Conservation (phyloP, 2,113 vertebrate genomes). For the Zosterops borbonicus region DNA sequence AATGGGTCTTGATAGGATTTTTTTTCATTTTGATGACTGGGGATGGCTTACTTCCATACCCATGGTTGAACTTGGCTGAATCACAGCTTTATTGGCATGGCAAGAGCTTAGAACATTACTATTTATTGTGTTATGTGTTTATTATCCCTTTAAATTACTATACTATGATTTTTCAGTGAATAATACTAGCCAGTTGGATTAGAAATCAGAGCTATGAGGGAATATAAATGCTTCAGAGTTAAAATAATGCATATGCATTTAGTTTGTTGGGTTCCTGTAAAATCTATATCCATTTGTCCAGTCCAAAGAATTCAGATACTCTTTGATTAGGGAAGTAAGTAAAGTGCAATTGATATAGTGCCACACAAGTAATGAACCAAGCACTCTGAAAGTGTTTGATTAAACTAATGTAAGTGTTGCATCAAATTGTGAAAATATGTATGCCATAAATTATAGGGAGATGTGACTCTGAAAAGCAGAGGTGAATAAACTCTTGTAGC, state of each 20-base stretch:
- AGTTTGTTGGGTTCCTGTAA: slow-evolving; percentile 48
- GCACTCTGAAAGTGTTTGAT: slow-evolving; percentile 47
- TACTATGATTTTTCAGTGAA: slow-evolving; percentile 35
- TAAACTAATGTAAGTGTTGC: slow-evolving; percentile 62
- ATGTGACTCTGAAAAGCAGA: slow-evolving; percentile 46
- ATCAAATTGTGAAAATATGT: slow-evolving; percentile 53
- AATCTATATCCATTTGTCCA: slow-evolving; percentile 60
- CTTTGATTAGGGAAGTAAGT: slow-evolving; percentile 58
- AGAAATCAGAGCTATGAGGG: slow-evolving; percentile 26
- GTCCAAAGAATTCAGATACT: slow-evolving; percentile 56
- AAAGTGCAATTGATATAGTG: slow-evolving; percentile 57
- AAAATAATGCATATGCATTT: slow-evolving; percentile 56
- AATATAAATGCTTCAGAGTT: slow-evolving; percentile 48
- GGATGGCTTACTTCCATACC: background rate
- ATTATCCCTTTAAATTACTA: slow-evolving; percentile 47
- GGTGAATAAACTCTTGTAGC: slow-evolving; percentile 59
- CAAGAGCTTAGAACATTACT: background rate
- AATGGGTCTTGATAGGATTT: background rate
- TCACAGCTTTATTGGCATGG: background rate
- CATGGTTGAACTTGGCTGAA: slow-evolving; percentile 1
- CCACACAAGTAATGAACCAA: slow-evolving; percentile 36
- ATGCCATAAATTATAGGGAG: slow-evolving; percentile 62
- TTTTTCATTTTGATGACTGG: background rate
- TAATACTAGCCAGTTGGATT: slow-evolving; percentile 32
- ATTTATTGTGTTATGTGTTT: slow-evolving; percentile 43